These are phyloP conservation scores for Neodon shergylaensis DNA, from an alignment of 2,113 vertebrate species.

Conservation along the genomic window DNA sequence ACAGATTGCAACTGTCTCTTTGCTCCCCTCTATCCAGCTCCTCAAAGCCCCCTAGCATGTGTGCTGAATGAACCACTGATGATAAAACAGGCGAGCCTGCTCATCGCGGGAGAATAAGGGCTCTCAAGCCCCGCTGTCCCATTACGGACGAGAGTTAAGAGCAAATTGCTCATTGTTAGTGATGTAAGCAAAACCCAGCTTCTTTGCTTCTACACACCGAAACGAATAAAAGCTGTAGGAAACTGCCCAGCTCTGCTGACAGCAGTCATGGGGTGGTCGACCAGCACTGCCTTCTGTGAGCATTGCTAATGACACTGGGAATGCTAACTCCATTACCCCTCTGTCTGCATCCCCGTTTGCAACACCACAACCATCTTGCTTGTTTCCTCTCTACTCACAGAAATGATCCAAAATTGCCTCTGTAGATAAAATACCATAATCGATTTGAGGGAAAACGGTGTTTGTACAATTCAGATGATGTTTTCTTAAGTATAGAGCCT, in stretches of 20 bases:
- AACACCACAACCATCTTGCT: not conserved
- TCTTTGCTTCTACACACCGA: not conserved
- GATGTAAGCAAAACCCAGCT: not conserved
- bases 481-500: not conserved
- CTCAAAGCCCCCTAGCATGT: not conserved
- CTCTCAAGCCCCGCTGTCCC: constrained; percentile 37
- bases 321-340: constrained; percentile 16
- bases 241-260: not conserved
- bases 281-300: not conserved
- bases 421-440: constrained; percentile 20
- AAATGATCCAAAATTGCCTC: not conserved
- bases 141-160: constrained; percentile 21
- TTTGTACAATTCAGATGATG: not conserved
- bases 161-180: constrained; percentile 42
- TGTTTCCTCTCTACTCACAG: constrained; percentile 21
- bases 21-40: not conserved
- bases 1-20: not conserved
- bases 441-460: not conserved
- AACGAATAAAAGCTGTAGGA: constrained; percentile 51
- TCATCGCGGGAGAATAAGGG: constrained; percentile 44
- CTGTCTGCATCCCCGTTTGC: constrained; percentile 26
- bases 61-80: not conserved
- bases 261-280: not conserved
- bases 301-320: constrained; percentile 40
- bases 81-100: constrained; percentile 1